A percentile compares a stretch with the other conserved stretches of the same genome.
These are phyloP conservation scores for Falco biarmicus DNA, from an alignment of 2,797 vertebrate species.

Conservation along the genomic window DNA sequence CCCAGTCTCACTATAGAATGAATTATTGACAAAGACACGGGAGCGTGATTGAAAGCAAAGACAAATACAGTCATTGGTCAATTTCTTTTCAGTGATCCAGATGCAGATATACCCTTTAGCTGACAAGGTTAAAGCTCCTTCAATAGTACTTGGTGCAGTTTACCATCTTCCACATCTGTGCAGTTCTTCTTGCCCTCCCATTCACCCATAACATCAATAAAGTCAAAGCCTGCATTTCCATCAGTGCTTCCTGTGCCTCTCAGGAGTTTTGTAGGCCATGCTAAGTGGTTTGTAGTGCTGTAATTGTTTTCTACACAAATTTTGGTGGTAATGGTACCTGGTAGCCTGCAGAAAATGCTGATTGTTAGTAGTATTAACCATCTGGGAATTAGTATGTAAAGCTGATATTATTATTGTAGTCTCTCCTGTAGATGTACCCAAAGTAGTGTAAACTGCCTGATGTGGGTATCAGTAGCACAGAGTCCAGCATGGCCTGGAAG, in stretches of 20 bases:
- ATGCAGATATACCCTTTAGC: neutral
- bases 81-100: neutral
- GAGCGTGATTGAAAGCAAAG: neutral
- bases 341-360: neutral
- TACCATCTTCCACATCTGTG: neutral
- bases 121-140: neutral
- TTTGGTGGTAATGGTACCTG: neutral
- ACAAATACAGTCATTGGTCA: neutral
- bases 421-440: neutral
- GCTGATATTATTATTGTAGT: neutral
- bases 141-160: neutral
- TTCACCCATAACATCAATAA: neutral
- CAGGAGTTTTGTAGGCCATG: neutral
- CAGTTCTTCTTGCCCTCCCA: neutral
- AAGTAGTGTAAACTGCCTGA: neutral
- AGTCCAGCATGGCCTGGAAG: neutral
- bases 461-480: neutral
- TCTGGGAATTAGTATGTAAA: neutral
- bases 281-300: neutral
- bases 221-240: neutral
- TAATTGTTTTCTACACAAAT: rapidly evolving
- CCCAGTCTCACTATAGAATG: neutral
- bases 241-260: neutral
- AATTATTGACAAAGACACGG: neutral
- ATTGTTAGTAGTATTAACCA: neutral